phyloP scores from a whole-genome alignment of 2,888 invertebrate species.

The Priocnemis perturbator region DNA sequence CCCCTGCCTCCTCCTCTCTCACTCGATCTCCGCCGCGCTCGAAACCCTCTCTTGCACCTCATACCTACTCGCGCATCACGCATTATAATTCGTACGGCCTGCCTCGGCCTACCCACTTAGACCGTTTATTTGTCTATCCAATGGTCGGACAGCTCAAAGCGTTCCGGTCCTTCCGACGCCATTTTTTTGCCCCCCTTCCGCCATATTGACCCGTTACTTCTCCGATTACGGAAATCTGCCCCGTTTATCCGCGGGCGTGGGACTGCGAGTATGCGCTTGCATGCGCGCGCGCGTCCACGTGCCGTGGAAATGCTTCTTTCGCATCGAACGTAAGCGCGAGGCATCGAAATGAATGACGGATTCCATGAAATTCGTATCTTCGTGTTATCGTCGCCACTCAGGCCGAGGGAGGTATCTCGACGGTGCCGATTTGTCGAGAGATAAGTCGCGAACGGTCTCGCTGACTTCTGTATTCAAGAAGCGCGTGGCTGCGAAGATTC shows the following conservation, averaged over 20 bases:
- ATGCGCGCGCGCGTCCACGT: too few species aligned
- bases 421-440: too few species aligned
- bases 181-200: slow-evolving; percentile 53
- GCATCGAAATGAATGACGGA: too few species aligned
- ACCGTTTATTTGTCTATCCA: slow-evolving; percentile 70
- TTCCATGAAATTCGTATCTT: too few species aligned
- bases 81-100: slow-evolving; percentile 43
- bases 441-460: too few species aligned
- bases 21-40: background rate
- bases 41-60: background rate
- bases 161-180: slow-evolving; percentile 59
- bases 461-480: too few species aligned
- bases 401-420: too few species aligned
- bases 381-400: too few species aligned
- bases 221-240: slow-evolving; percentile 62
- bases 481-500: too few species aligned
- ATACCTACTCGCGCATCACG: slow-evolving; percentile 28
- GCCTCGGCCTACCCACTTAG: slow-evolving; percentile 54
- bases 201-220: slow-evolving; percentile 47
- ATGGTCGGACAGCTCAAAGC: slow-evolving; percentile 71
- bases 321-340: too few species aligned
- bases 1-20: slow-evolving; percentile 19
- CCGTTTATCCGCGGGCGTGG: slow-evolving; percentile 23
- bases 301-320: too few species aligned
- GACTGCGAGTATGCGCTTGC: too few species aligned